Base-by-base conservation (phyloP, 30 jellyfish, hydroid and myxozoan genomes). In the Morbakka virulenta region DNA sequence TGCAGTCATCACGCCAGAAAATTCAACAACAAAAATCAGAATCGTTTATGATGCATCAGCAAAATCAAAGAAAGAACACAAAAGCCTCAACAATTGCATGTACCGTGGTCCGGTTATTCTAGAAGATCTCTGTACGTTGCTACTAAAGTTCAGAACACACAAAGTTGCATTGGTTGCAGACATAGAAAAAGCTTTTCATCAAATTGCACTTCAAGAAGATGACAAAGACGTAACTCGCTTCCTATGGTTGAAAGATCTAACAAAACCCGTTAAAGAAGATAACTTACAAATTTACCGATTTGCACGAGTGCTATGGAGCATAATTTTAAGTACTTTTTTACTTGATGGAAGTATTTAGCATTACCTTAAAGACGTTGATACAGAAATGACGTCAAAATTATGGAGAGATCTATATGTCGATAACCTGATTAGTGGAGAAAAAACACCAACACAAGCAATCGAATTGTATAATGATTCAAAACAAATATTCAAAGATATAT, bases 171-270 rank as follows among this genome's bases (percentile, higher is more conserved):
- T 75, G 21, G 53, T 75, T 23, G 83, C 83, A 2, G 87, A 52
- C 33, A 75, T 75, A n/a, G n/a, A n/a, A n/a, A n/a, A n/a, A n/a
- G n/a, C n/a, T n/a, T n/a, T n/a, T n/a, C 3, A 52, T 31, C 87
- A 53, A 75, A 66, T 75, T n/a, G 65, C 84, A 3, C 64, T 75
- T 22, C 87, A 61, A n/a, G 67, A 62, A 17, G 31, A 52, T 63
- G 87, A 75, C 21, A 28, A 83, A 13, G 87, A 75, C 61, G 87
- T 75, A 25, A 75, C 87, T 32, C 28, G 87, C 26, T 61, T 75
- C 62, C 0, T 75, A 4, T 75, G 87, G 87, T 62, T 75, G n/a
- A 75, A 75, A 20, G 83, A 75, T 62, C 28, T 50, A 17, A 50
- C 23, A 4, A 1, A 24, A 17, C 65, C 77, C 17, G 53, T 52